Evolutionary conservation across 1,140 invertebrate species (phyloP).

Genomic region (Aphaenogaster rudis): DNA sequence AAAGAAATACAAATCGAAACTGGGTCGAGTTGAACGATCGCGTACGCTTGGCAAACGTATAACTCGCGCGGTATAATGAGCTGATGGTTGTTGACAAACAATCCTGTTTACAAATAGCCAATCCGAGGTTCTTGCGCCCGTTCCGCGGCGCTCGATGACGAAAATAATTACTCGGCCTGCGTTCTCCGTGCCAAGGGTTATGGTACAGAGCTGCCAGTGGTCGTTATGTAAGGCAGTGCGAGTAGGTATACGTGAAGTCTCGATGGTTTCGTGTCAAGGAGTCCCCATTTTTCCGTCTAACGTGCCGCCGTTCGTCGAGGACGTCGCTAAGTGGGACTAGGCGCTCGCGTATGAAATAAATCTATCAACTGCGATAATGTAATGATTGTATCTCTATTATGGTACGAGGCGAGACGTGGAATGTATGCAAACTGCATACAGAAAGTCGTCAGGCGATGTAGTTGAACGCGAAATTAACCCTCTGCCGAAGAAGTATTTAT

Average conservation of each 20-base stretch:
- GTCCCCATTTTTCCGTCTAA: slow-evolving; percentile 38
- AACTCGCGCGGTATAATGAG: slow-evolving; percentile 57
- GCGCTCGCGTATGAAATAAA: slow-evolving; percentile 52
- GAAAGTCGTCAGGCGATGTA: background rate
- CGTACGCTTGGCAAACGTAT: slow-evolving; percentile 69
- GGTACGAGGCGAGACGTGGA: background rate
- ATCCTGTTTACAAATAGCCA: slow-evolving; percentile 72
- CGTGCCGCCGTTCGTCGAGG: slow-evolving; percentile 36
- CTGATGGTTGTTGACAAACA: slow-evolving; percentile 72
- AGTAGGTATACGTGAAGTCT: slow-evolving; percentile 25
- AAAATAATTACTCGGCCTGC: slow-evolving; percentile 68
- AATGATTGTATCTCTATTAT: slow-evolving; percentile 46
- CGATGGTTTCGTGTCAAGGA: slow-evolving; percentile 63
- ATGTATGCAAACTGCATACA: background rate
- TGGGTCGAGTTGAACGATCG: slow-evolving; percentile 73
- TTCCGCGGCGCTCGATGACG: slow-evolving; percentile 66
- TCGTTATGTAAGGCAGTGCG: slow-evolving; percentile 37
- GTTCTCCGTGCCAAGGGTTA: slow-evolving; percentile 67
- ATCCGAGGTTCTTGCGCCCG: slow-evolving; percentile 48
- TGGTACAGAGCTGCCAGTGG: slow-evolving; percentile 6
- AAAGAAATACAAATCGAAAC: slow-evolving; percentile 46
- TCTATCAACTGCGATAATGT: slow-evolving; percentile 49
- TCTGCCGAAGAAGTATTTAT: background rate
- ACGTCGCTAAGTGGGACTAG: slow-evolving; percentile 47
- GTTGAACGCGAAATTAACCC: background rate